Base-by-base conservation (phyloP, 2,113 vertebrate species). In the Urocolius indicus region DNA sequence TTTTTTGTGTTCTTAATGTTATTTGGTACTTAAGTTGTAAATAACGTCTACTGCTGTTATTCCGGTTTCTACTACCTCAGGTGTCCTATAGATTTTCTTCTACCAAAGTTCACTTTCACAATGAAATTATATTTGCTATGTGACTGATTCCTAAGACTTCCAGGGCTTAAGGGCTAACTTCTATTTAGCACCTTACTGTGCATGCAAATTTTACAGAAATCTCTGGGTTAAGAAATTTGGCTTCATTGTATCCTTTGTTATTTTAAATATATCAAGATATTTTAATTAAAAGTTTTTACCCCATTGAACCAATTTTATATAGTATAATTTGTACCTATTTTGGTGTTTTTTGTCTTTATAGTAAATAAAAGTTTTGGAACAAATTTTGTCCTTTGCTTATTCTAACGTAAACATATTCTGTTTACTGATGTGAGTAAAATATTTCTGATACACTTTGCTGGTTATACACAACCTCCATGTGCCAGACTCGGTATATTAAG, bases 41-140 rank as follows among this genome's bases (percentile, higher is more conserved):
- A 98, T 98, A 98, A 98, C 82, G 97, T 98, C 98, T 98, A 98
- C 98, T 99, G 98, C 98, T 99, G 98, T 99, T 99, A 98, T 98
- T 98, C 98, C 98, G 98, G 96, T 98, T 98, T 99, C 98, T 98
- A 98, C 99, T 99, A 99, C 98, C 98, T 99, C 99, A 99, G 98
- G 98, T 99, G 98, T 98, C 98, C 98, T 98, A 98, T 99, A 99
- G 98, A 98, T 98, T 98, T 98, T 98, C 98, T 98, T 99, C 98
- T 99, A 99, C 99, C 99, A 99, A 99, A 99, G 98, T 98, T 98
- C 98, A 98, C 98, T 98, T 98, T 98, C 98, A 98, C 98, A 97
- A 98, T 98, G 98, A 98, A 97, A 98, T 97, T 97, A 97, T 98
- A 98, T 98, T 98, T 98, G 98, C 98, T 98, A 98, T 98, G 98